phyloP scores from a whole-genome alignment of 1,140 invertebrate genomes.

The Zaprionus camerounensis region DNA sequence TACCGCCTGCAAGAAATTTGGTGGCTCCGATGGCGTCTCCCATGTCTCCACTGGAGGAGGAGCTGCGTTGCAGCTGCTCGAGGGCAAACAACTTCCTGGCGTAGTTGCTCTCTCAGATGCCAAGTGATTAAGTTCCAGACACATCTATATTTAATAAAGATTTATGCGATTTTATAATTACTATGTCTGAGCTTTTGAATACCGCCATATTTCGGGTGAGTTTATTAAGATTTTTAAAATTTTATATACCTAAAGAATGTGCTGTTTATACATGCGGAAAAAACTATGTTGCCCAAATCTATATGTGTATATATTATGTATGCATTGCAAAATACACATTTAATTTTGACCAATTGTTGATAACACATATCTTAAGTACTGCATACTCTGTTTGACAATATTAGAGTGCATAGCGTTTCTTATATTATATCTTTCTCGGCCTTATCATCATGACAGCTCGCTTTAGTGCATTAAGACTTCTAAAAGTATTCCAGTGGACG shows the following conservation, averaged over 20 bases:
- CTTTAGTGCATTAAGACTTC: neutral
- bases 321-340: no score
- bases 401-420: no score
- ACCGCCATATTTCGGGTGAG: neutral
- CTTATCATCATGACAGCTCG: neutral
- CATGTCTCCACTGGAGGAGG: conserved; percentile 99
- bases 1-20: conserved; percentile 97
- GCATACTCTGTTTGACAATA: no score
- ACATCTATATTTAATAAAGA: neutral
- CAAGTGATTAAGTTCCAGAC: conserved; percentile 64
- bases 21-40: conserved; percentile 98
- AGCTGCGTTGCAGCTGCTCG: conserved; percentile 97
- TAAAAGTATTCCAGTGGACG: no score
- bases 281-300: no score
- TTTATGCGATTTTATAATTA: neutral
- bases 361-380: no score
- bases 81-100: conserved; percentile 94
- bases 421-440: neutral
- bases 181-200: neutral
- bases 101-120: conserved; percentile 94
- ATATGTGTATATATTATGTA: no score
- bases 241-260: no score
- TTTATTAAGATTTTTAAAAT: neutral
- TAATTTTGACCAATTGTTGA: no score
- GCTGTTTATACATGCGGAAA: no score